phyloP scores from a whole-genome alignment of 1,140 invertebrate genomes.

The Sycophaga agraensis region DNA sequence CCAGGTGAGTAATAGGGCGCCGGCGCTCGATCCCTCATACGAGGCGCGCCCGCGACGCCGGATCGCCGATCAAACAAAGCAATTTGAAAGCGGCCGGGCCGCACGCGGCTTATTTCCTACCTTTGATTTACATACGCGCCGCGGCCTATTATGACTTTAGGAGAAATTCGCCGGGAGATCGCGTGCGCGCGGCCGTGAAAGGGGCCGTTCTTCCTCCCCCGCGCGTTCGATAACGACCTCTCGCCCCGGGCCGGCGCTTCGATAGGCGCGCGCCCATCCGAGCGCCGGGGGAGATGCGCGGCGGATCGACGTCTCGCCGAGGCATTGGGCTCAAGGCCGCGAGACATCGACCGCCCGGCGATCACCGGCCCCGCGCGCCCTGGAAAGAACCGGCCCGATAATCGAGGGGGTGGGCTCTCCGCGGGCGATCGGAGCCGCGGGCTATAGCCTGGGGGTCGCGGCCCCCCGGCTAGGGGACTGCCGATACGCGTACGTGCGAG shows the following conservation, averaged over 20 bases:
- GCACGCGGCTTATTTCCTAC: conserved; percentile 49
- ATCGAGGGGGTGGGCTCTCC: no score
- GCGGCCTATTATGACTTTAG: conserved; percentile 56
- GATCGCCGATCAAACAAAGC: conserved; percentile 50
- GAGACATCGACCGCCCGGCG: no score
- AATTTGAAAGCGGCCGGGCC: conserved; percentile 47
- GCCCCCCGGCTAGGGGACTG: no score
- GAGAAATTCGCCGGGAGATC: conserved; percentile 39
- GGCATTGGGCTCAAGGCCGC: no score
- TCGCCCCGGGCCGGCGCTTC: no score
- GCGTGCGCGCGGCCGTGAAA: conserved; percentile 45
- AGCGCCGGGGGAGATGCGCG: not conserved
- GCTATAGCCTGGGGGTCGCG: no score
- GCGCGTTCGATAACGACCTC: conserved; percentile 3
- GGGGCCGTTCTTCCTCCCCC: not conserved
- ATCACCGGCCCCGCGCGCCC: no score
- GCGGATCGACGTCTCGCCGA: no score
- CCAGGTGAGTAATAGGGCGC: conserved; percentile 18
- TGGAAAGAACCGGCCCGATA: no score
- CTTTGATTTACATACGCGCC: conserved; percentile 56
- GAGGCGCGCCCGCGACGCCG: conserved; percentile 19
- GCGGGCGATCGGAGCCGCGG: conserved; percentile 38
- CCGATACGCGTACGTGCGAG: no score
- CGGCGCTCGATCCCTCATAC: conserved; percentile 19
- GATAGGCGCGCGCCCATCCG: no score